Conservation (phyloP, 1,140 invertebrate genomes). For the Conopomorpha cramerella region DNA sequence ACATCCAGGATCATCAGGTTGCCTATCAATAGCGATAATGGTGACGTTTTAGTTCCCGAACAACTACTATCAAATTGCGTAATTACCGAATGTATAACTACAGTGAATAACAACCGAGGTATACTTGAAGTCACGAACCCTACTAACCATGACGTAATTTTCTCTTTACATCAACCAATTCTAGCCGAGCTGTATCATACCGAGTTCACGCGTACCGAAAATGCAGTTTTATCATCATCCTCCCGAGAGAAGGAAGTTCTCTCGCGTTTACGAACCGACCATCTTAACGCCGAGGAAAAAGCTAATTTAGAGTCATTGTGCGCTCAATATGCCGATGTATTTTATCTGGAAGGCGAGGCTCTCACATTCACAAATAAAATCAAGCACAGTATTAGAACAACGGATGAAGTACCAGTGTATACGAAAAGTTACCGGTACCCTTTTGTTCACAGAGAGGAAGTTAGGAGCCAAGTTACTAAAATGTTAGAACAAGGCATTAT, state of each 20-base stretch:
- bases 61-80: slow-evolving; percentile 1
- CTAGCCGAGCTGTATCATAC: background rate
- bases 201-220: too few species aligned
- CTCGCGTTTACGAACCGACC: slow-evolving; percentile 3
- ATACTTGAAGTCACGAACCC: slow-evolving; percentile 1
- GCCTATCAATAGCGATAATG: background rate
- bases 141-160: slow-evolving; percentile 1
- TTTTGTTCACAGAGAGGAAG: slow-evolving; percentile 13
- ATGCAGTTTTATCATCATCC: background rate
- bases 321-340: slow-evolving; percentile 2
- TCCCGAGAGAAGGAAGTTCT: background rate
- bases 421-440: slow-evolving; percentile 14
- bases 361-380: slow-evolving; percentile 8
- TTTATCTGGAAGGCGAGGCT: slow-evolving; percentile 4
- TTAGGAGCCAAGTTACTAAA: slow-evolving; percentile 17
- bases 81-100: slow-evolving; percentile 1
- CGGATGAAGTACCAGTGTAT: slow-evolving; percentile 9
- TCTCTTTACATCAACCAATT: slow-evolving; percentile 2
- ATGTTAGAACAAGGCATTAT: slow-evolving; percentile 12
- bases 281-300: slow-evolving; percentile 4
- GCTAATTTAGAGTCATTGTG: slow-evolving; percentile 1
- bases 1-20: slow-evolving; percentile 2
- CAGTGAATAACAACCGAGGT: background rate
- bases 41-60: background rate
- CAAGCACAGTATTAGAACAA: slow-evolving; percentile 10